These are phyloP conservation scores for Apostichopus japonicus DNA, from an alignment of 35 echinoderm and acorn worm genomes.

Conservation along the genomic window DNA sequence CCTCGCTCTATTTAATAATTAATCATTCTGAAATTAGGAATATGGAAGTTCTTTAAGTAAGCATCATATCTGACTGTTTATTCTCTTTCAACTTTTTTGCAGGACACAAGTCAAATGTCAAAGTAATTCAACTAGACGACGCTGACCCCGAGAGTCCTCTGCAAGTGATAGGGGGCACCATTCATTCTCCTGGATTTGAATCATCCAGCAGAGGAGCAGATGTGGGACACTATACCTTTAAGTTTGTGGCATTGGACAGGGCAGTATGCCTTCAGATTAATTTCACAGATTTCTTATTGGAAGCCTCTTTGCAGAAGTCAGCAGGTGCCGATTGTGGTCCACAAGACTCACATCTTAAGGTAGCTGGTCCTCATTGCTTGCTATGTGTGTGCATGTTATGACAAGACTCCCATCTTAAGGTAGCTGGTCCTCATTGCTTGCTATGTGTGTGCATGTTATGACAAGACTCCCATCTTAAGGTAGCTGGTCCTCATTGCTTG, in stretches of 20 bases:
- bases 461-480: conserved; percentile 14
- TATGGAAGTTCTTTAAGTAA: no score
- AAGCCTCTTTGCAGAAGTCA: not conserved
- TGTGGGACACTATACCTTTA: not conserved
- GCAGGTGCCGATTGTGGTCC: not conserved
- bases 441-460: no score
- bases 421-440: not conserved
- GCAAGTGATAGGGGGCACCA: not conserved
- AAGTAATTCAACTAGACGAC: conserved; percentile 4
- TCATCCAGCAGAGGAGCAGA: not conserved
- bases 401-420: conserved; percentile 14
- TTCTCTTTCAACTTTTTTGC: not conserved
- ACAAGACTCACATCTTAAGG: conserved; percentile 12
- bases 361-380: not conserved
- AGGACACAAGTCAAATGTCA: not conserved
- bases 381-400: no score
- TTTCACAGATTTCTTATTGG: conserved; percentile 23
- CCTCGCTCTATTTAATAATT: no score
- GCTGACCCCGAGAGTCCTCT: not conserved
- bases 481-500: not conserved
- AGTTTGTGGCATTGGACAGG: not conserved
- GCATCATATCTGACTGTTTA: no score
- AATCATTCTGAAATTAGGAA: no score
- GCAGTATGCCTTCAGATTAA: not conserved
- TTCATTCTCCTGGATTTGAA: conserved; percentile 39